phyloP scores from a whole-genome alignment of 2,113 vertebrate genomes.

The Lonchura striata region DNA sequence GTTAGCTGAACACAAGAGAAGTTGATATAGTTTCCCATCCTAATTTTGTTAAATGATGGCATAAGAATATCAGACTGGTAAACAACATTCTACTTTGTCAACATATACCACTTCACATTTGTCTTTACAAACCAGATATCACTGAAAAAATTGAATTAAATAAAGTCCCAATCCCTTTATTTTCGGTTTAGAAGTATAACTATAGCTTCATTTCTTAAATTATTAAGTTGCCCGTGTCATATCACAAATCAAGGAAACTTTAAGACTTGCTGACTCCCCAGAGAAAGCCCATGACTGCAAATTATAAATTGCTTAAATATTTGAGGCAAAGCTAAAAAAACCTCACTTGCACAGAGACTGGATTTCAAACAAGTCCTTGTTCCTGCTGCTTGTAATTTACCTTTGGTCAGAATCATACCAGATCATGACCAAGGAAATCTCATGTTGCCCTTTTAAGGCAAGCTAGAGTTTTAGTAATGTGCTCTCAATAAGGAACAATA shows the following conservation, averaged over 20 bases:
- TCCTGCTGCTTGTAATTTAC: not conserved
- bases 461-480: not conserved
- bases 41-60: not conserved
- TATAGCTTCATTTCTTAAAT: not conserved
- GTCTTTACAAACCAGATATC: not conserved
- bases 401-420: not conserved
- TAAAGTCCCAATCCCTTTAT: not conserved
- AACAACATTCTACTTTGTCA: not conserved
- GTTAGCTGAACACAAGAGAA: not conserved
- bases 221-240: not conserved
- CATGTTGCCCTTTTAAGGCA: not conserved
- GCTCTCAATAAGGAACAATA: not conserved
- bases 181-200: not conserved
- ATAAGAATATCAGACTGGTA: not conserved
- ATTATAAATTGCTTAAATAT: not conserved
- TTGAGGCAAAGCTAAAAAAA: not conserved
- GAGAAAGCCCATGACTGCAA: not conserved
- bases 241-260: conserved; percentile 7
- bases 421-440: not conserved
- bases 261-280: not conserved
- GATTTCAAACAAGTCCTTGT: not conserved
- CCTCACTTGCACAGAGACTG: not conserved
- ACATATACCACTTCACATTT: not conserved
- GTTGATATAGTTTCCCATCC: not conserved
- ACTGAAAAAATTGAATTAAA: not conserved